These are phyloP conservation scores for Troides helena DNA, from an alignment of 2,888 invertebrate genomes.

Conservation along the genomic window DNA sequence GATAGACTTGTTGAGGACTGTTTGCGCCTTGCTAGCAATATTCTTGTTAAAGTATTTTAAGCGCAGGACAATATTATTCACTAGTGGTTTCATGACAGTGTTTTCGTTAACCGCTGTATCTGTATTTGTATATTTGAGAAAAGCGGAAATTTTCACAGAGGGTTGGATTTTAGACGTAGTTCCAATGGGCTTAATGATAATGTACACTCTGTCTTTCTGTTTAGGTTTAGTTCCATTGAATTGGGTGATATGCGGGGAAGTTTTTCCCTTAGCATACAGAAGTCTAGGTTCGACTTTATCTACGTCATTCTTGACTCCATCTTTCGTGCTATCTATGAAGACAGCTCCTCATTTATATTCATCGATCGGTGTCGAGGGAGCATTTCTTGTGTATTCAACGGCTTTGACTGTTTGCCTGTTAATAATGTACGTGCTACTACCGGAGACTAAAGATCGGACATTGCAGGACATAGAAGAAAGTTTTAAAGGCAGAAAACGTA, in stretches of 20 bases:
- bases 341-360: constrained; percentile 72
- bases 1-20: constrained; percentile 82
- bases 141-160: constrained; percentile 52
- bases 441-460: constrained; percentile 72
- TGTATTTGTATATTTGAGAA: constrained; percentile 63
- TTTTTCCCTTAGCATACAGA: constrained; percentile 71
- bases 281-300: constrained; percentile 71
- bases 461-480: constrained; percentile 72
- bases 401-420: constrained; percentile 58
- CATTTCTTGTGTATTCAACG: constrained; percentile 68
- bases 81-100: constrained; percentile 66
- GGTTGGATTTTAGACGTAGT: constrained; percentile 57
- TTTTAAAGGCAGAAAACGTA: constrained; percentile 59
- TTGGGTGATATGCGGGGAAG: constrained; percentile 76
- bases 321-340: constrained; percentile 73
- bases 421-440: constrained; percentile 62
- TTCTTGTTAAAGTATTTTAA: constrained; percentile 66
- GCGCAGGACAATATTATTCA: constrained; percentile 65
- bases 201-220: constrained; percentile 69
- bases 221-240: constrained; percentile 69
- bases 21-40: constrained; percentile 81
- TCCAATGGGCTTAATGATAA: constrained; percentile 66
- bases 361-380: constrained; percentile 69
- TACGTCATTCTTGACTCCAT: constrained; percentile 68
- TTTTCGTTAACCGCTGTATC: constrained; percentile 62